Evolutionary conservation across 1,140 invertebrate genomes (phyloP).

Genomic region (Bemisia tabaci): DNA sequence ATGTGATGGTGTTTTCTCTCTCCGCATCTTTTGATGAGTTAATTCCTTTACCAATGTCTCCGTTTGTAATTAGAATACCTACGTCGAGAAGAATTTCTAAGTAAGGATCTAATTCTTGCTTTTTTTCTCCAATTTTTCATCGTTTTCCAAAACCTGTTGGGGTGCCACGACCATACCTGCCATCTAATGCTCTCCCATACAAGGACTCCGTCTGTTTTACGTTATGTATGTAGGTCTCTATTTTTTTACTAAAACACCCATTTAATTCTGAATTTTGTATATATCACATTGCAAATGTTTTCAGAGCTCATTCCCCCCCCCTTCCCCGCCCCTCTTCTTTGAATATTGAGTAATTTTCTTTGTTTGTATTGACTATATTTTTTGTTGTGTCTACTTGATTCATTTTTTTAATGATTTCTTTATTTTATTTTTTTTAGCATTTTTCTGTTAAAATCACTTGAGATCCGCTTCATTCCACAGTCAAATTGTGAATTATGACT

Average conservation of each 20-base stretch:
- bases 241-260: background rate
- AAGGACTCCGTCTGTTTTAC: no score
- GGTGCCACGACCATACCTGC: no score
- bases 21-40: background rate
- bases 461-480: background rate
- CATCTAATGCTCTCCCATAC: no score
- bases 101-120: background rate
- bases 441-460: background rate
- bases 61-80: background rate
- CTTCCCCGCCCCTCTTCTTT: no score
- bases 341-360: background rate
- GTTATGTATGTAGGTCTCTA: background rate
- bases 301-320: no score
- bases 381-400: background rate
- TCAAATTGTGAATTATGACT: background rate
- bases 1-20: background rate
- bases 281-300: background rate
- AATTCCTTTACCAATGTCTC: background rate
- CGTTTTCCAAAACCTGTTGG: no score
- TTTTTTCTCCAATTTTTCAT: no score
- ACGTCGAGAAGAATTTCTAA: background rate
- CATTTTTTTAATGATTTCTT: background rate
- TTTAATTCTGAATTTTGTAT: background rate
- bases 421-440: background rate
- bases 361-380: background rate